Conservation (phyloP, 2,797 vertebrate genomes). For the Sebastes diaconus region DNA sequence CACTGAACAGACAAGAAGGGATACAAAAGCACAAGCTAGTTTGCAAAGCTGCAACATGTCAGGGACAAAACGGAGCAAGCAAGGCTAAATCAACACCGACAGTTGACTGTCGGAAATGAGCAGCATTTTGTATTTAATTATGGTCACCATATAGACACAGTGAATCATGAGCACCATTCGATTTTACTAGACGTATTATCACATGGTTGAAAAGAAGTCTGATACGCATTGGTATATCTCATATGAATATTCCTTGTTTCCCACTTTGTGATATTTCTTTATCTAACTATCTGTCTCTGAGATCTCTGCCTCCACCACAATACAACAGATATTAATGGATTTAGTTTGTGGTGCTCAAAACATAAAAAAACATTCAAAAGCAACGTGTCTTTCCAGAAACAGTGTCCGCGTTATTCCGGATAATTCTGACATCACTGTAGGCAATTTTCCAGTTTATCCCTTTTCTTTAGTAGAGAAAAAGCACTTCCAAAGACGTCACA, state of each 20-base stretch:
- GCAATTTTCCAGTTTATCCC: background rate
- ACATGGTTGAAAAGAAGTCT: background rate
- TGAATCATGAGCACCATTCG: background rate
- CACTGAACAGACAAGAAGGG: background rate
- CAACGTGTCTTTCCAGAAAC: background rate
- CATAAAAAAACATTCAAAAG: too few relatives aligned
- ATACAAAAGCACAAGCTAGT: constrained; percentile 31
- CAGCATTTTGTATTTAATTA: background rate
- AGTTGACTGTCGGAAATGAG: background rate
- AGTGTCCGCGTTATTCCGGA: background rate
- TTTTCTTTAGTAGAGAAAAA: background rate
- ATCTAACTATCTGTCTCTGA: too few relatives aligned
- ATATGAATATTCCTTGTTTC: too few relatives aligned
- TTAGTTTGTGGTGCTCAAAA: too few relatives aligned
- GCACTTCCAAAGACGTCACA: background rate
- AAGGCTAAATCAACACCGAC: constrained; percentile 24
- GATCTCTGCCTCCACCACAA: too few relatives aligned
- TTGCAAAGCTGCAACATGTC: constrained; percentile 48
- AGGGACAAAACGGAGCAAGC: constrained; percentile 25
- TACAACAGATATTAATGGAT: too few relatives aligned
- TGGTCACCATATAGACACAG: background rate
- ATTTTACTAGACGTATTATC: background rate
- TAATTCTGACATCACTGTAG: background rate
- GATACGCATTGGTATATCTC: background rate
- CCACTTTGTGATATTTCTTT: too few relatives aligned